Base-by-base conservation (phyloP, 2,113 vertebrate genomes). In the Crotalus helleri region DNA sequence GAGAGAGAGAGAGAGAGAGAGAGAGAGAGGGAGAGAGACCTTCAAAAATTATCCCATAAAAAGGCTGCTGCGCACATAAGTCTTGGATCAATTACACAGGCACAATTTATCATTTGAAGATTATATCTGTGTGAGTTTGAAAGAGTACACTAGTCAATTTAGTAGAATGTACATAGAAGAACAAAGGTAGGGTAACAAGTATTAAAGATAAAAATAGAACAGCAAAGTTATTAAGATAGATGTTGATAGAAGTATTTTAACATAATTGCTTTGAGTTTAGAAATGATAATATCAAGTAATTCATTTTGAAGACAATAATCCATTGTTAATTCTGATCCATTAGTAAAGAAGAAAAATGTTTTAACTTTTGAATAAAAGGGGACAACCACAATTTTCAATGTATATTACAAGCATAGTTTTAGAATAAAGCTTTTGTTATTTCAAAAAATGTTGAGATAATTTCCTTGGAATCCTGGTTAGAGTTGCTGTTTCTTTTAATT, bases 61-160 rank as follows among this genome's bases (percentile, higher is more conserved):
- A 98, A 98, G 97, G 97, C 97, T 97, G 97, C 97, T 90, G 61
- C 95, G 96, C 98, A 97, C 97, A 92, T 21, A 81, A 74, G 97
- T 97, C 97, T 89, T 90, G 95, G 97, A 98, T 98, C 98, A 98
- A 98, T 99, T 98, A 97, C 97, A 95, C 94, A 97, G 95, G 93
- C 96, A 94, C 91, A 95, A 97, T 98, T 98, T 97, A 97, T 98
- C 97, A 97, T 97, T 96, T 94, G 95, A 91, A 97, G 98, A 98
- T 98, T 98, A 90, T 96, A 98, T 99, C 98, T 97, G 61, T 96
- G 96, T 96, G 96, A 94, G 95, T 97, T 96, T 97, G 95, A 96
- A 96, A 94, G 94, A 94, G 92, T 95, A 92, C 94, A 55, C 88
- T 94, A 95, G 97, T 97, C 95, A 97, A 94, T 97, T 96, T 96